A percentile compares a stretch with the other conserved stretches of the same genome.
Evolutionary conservation across 2,113 vertebrate genomes (phyloP).

Genomic region (Miniopterus natalensis): DNA sequence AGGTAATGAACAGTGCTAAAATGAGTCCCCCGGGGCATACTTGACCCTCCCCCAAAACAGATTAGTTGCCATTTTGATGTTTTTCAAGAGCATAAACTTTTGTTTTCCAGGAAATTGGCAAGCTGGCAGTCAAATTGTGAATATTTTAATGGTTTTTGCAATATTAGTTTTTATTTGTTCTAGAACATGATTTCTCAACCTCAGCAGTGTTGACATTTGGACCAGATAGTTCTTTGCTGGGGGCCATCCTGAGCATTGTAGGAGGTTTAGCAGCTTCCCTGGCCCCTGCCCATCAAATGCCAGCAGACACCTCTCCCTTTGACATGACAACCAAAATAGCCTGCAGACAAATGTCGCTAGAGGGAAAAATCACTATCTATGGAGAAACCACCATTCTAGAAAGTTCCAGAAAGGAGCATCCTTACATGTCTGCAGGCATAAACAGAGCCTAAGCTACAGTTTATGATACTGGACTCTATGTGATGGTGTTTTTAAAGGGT

Average conservation of each 20-base stretch:
- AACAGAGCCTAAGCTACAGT: not conserved
- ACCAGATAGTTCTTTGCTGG: not conserved
- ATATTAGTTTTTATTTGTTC: not conserved
- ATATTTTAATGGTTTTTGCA: not conserved
- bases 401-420: not conserved
- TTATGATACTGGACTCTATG: too few species aligned
- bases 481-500: not conserved
- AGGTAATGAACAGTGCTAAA: fast-evolving
- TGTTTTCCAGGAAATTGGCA: slow-evolving; percentile 34
- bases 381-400: not conserved
- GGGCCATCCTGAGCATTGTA: fast-evolving
- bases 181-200: not conserved
- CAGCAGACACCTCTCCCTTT: not conserved
- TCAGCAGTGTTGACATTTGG: fast-evolving
- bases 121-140: not conserved
- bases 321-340: fast-evolving
- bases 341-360: not conserved
- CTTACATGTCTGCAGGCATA: not conserved
- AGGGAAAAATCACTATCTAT: not conserved
- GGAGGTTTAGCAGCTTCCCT: fast-evolving
- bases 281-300: not conserved
- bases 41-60: fast-evolving
- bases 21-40: fast-evolving
- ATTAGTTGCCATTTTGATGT: not conserved
- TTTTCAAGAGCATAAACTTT: not conserved